Conservation (phyloP, 2,797 vertebrate genomes). For the Onychomys torridus region DNA sequence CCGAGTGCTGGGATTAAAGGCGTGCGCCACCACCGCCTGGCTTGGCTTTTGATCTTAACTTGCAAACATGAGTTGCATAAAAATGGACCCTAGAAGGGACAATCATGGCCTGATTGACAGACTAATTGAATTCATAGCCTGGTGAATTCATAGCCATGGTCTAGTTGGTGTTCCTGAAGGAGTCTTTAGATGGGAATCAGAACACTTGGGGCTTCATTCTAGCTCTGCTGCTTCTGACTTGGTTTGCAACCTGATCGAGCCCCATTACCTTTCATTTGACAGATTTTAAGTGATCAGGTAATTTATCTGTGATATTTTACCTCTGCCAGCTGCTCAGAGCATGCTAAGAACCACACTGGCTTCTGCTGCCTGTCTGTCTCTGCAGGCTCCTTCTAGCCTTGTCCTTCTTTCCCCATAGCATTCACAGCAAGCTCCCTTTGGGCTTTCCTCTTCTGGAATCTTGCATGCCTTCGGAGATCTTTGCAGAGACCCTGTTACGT, state of each 20-base stretch:
- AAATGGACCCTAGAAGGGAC: neutral
- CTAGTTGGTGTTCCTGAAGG: neutral
- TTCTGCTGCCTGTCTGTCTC: neutral
- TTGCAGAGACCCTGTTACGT: too few species aligned
- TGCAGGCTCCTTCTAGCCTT: neutral
- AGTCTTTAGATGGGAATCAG: neutral
- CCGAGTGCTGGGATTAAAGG: too few species aligned
- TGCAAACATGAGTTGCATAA: neutral
- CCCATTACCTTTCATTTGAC: neutral
- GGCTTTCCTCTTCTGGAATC: neutral
- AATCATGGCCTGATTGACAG: neutral
- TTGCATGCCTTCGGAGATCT: neutral
- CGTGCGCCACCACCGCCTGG: too few species aligned
- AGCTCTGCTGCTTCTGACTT: neutral
- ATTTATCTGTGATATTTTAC: neutral
- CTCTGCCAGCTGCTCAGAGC: neutral
- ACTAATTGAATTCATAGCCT: constrained; percentile 6
- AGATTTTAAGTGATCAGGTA: neutral
- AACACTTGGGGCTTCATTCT: neutral
- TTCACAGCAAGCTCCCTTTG: neutral
- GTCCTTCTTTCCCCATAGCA: neutral
- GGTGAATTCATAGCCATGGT: neutral
- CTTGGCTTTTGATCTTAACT: constrained; percentile 11
- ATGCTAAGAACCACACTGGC: neutral
- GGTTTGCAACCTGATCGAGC: neutral